Evolutionary conservation across 2,797 vertebrate species (phyloP).

Genomic region (Coranthus polyacanthus): DNA sequence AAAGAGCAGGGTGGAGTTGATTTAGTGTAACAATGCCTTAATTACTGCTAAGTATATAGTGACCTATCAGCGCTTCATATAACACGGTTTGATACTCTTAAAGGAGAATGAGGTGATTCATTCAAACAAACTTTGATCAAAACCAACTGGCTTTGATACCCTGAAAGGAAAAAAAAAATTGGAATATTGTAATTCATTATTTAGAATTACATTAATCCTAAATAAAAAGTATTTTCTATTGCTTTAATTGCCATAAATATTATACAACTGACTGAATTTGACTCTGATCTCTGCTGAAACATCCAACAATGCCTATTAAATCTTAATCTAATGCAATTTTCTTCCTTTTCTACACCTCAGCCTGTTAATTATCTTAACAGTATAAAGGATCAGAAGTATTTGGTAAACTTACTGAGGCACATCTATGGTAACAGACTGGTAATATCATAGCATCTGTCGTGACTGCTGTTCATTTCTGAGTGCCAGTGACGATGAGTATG

Average conservation of each 20-base stretch:
- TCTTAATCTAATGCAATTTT: conserved; percentile 21
- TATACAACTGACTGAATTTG: background rate
- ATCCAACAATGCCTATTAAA: conserved; percentile 20
- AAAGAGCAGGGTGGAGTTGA: conserved; percentile 10
- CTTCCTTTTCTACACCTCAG: conserved; percentile 25
- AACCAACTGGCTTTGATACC: conserved; percentile 2
- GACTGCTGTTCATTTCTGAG: conserved; percentile 26
- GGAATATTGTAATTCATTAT: background rate
- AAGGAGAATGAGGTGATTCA: background rate
- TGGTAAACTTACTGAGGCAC: conserved; percentile 34
- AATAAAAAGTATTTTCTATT: background rate
- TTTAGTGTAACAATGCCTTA: conserved; percentile 30
- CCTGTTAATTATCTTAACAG: conserved; percentile 29
- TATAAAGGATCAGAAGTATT: conserved; percentile 38
- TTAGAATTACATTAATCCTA: no score
- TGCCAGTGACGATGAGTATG: background rate
- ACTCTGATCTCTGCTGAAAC: conserved; percentile 12
- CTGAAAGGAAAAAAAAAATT: background rate
- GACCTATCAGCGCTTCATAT: conserved; percentile 4
- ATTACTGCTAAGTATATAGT: conserved; percentile 9
- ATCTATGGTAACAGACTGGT: conserved; percentile 26
- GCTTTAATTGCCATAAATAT: conserved; percentile 5
- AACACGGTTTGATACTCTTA: conserved; percentile 4
- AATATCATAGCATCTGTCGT: conserved; percentile 41
- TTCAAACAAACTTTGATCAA: conserved; percentile 6